Evolutionary conservation across 2,888 invertebrate genomes (phyloP).

Genomic region (Corythucha ciliata): DNA sequence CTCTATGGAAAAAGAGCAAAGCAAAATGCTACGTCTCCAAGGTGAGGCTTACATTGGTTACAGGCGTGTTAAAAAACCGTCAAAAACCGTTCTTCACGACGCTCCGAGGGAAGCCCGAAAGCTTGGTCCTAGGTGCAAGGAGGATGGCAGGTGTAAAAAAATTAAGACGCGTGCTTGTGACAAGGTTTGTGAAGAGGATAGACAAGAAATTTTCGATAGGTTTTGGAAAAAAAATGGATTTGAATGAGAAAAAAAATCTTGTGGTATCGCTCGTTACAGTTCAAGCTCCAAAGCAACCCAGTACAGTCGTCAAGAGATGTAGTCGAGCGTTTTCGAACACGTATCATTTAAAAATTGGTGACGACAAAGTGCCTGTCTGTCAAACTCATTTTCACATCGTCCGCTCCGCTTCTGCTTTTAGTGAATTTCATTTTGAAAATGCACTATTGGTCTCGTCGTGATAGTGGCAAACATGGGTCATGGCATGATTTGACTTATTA

Average conservation of each 20-base stretch:
- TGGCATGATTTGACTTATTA: too few species aligned
- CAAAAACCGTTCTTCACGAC: not conserved
- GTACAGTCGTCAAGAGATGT: not conserved
- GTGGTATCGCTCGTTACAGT: not conserved
- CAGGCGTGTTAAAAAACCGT: not conserved
- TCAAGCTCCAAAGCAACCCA: not conserved
- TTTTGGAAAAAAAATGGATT: conserved; percentile 20
- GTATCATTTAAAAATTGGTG: not conserved
- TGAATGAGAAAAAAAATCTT: conserved; percentile 7
- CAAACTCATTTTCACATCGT: not conserved
- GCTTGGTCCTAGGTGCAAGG: conserved; percentile 5
- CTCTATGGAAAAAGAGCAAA: too few species aligned
- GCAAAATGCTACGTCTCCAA: not conserved
- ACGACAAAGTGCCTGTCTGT: conserved; percentile 7
- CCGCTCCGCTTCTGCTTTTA: too few species aligned
- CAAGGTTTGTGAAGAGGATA: not conserved
- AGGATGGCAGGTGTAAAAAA: not conserved
- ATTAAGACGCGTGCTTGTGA: conserved; percentile 7
- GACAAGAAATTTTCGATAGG: conserved; percentile 3
- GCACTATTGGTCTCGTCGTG: too few species aligned
- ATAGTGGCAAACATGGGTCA: too few species aligned
- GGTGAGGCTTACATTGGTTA: conserved; percentile 1
- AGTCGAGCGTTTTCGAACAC: not conserved
- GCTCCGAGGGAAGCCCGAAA: not conserved
- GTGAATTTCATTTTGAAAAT: too few species aligned